phyloP scores from a whole-genome alignment of 2,888 invertebrate genomes.

The Plagodis pulveraria region DNA sequence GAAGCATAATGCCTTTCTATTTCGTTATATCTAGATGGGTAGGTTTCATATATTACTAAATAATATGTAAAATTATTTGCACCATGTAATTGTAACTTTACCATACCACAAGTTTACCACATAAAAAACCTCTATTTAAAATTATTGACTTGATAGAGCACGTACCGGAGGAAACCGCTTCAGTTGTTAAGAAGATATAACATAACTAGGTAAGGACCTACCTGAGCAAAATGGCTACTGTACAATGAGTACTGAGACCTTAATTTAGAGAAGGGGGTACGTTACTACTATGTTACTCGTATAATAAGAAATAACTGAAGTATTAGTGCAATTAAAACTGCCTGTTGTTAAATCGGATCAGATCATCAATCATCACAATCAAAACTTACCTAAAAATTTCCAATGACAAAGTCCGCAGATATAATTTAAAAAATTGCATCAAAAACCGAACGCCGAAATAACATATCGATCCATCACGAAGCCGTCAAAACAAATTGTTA shows the following conservation, averaged over 20 bases:
- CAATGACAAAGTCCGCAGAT: background rate
- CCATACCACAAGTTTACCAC: background rate
- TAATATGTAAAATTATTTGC: too few species aligned
- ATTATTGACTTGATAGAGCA: conserved; percentile 18
- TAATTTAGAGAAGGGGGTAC: too few species aligned
- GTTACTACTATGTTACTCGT: too few species aligned
- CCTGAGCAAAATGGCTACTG: too few species aligned
- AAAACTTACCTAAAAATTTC: background rate
- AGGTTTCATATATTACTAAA: too few species aligned
- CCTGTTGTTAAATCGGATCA: background rate
- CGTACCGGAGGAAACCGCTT: background rate
- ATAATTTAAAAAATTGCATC: background rate
- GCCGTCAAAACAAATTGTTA: conserved; percentile 34
- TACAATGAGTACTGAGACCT: too few species aligned
- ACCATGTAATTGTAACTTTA: background rate
- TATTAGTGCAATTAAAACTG: too few species aligned
- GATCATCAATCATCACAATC: background rate
- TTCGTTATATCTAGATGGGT: too few species aligned
- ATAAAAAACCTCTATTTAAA: conserved; percentile 5
- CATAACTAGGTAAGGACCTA: background rate
- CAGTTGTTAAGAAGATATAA: background rate
- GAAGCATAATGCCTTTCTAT: background rate
- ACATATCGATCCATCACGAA: conserved; percentile 27
- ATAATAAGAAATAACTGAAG: too few species aligned
- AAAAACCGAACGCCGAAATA: conserved; percentile 11